Evolutionary conservation across 2,888 invertebrate genomes (phyloP).

Genomic region (Anthoptus insignis): DNA sequence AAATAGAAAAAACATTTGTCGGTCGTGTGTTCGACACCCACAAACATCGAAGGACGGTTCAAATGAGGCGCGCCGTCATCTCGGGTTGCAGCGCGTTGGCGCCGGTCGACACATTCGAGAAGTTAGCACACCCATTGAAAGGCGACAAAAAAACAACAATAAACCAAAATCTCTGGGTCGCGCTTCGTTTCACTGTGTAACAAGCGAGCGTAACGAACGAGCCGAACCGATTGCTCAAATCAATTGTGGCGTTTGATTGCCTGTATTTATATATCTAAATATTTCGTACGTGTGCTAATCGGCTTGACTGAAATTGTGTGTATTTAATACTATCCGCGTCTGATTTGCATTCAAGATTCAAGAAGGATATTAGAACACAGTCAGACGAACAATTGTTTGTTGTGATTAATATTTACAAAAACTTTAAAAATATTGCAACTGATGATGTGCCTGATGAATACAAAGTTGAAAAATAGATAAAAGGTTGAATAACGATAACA

Average conservation of each 20-base stretch:
- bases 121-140: conserved; percentile 74
- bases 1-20: conserved; percentile 60
- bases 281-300: too few species aligned
- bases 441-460: too few species aligned
- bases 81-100: conserved; percentile 77
- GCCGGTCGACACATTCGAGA: conserved; percentile 74
- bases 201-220: conserved; percentile 73
- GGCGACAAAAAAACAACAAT: conserved; percentile 65
- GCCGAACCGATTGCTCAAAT: conserved; percentile 57
- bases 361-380: too few species aligned
- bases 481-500: too few species aligned
- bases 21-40: conserved; percentile 69
- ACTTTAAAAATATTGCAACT: too few species aligned
- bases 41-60: conserved; percentile 78
- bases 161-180: conserved; percentile 65
- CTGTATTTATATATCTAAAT: background rate
- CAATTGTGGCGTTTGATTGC: conserved; percentile 17
- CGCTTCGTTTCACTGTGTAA: conserved; percentile 76
- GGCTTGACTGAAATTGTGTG: too few species aligned
- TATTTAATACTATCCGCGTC: too few species aligned
- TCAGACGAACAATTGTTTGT: too few species aligned
- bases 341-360: too few species aligned
- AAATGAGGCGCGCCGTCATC: conserved; percentile 82
- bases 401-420: too few species aligned
- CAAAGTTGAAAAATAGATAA: too few species aligned